A percentile compares a stretch with the other conserved stretches of the same genome.
phyloP scores from a whole-genome alignment of 2,888 invertebrate genomes.

The Meganola albula region DNA sequence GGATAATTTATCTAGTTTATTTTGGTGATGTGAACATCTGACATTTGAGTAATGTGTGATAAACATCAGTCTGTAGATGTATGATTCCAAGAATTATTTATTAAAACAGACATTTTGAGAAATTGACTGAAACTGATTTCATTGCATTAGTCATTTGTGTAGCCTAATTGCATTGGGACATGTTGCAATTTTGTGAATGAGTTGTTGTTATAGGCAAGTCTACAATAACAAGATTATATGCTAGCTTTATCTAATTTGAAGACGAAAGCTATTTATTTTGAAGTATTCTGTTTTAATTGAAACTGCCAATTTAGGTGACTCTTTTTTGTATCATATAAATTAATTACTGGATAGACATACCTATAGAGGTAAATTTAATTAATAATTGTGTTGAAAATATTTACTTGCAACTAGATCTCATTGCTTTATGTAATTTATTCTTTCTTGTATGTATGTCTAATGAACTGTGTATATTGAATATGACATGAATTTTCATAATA shows the following conservation, averaged over 20 bases:
- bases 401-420: slow-evolving; percentile 32
- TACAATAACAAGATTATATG: no score
- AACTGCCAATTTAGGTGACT: no score
- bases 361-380: no score
- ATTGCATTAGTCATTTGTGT: slow-evolving; percentile 15
- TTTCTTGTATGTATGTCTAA: slow-evolving; percentile 28
- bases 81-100: slow-evolving; percentile 61
- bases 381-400: slow-evolving; percentile 22
- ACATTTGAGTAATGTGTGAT: slow-evolving; percentile 62
- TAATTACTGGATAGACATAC: no score
- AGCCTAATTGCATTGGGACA: no score
- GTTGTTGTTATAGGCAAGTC: slow-evolving; percentile 17
- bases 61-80: slow-evolving; percentile 56
- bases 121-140: slow-evolving; percentile 34
- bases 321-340: no score
- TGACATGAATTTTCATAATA: slow-evolving; percentile 27
- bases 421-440: slow-evolving; percentile 35
- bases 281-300: no score
- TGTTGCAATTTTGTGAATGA: slow-evolving; percentile 24
- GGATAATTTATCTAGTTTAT: slow-evolving; percentile 71
- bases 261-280: no score
- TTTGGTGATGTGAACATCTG: slow-evolving; percentile 61
- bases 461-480: slow-evolving; percentile 32
- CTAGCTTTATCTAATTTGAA: no score
- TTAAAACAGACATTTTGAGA: slow-evolving; percentile 43